Percentiles rank a stretch among this genome's conserved stretches.
These are phyloP conservation scores for Grantiella picta DNA, from an alignment of 2,113 vertebrate species.

Conservation along the genomic window DNA sequence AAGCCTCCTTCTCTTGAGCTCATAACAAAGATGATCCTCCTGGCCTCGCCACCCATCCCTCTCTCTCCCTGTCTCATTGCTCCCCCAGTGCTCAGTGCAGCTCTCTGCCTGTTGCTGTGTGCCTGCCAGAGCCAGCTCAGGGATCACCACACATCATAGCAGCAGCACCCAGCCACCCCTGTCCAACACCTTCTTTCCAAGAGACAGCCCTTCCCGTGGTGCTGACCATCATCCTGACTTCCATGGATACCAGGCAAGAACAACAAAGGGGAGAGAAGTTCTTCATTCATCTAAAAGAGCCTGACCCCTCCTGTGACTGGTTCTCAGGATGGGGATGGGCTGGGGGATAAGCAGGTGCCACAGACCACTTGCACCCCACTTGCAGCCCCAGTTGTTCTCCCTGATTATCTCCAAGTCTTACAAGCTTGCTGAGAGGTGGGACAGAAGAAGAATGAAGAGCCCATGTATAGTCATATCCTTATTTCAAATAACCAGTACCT, in stretches of 20 bases:
- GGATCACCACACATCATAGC: rapidly evolving
- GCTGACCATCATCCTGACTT: not conserved
- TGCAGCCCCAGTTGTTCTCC: not conserved
- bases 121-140: not conserved
- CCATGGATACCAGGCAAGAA: not conserved
- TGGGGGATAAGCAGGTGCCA: not conserved
- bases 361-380: too few species aligned
- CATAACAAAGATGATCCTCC: not conserved
- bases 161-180: rapidly evolving
- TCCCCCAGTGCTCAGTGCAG: not conserved
- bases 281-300: rapidly evolving
- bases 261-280: rapidly evolving
- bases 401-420: not conserved
- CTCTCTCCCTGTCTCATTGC: not conserved
- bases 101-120: not conserved
- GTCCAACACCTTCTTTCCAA: not conserved
- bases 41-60: too few species aligned
- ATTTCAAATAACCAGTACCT: not conserved
- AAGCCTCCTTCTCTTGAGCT: not conserved
- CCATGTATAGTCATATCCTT: rapidly evolving
- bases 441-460: not conserved
- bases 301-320: rapidly evolving
- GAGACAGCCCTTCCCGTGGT: rapidly evolving
- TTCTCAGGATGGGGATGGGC: not conserved
- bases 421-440: not conserved